phyloP scores from a whole-genome alignment of 2,797 vertebrate genomes.

The Enoplosus armatus region DNA sequence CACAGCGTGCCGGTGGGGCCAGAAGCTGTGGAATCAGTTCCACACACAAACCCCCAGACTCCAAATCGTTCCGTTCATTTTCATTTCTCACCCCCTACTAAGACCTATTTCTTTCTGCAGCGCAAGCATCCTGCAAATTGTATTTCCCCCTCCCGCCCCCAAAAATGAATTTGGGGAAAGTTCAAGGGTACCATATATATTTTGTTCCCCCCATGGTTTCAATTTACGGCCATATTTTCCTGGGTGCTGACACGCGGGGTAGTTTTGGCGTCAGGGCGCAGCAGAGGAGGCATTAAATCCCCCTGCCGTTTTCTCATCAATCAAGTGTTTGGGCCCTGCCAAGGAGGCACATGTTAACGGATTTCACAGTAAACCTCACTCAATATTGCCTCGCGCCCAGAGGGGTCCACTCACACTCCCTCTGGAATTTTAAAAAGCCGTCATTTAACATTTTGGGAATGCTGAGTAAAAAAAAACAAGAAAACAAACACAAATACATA shows the following conservation, averaged over 20 bases:
- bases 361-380: slow-evolving; percentile 62
- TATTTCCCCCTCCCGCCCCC: slow-evolving; percentile 3
- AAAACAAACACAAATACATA: background rate
- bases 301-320: slow-evolving; percentile 68
- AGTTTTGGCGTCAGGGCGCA: slow-evolving; percentile 35
- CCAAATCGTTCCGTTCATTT: slow-evolving; percentile 59
- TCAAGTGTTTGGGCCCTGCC: slow-evolving; percentile 72
- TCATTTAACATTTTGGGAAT: background rate
- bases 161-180: slow-evolving; percentile 71
- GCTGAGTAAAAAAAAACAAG: background rate
- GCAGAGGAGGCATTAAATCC: slow-evolving; percentile 66
- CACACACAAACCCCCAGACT: slow-evolving; percentile 49
- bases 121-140: slow-evolving; percentile 72
- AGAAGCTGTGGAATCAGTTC: slow-evolving; percentile 53
- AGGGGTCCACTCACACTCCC: slow-evolving; percentile 24
- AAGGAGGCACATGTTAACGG: slow-evolving; percentile 55
- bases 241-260: slow-evolving; percentile 42
- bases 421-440: slow-evolving; percentile 14
- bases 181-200: slow-evolving; percentile 61
- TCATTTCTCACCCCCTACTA: slow-evolving; percentile 53
- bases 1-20: slow-evolving; percentile 13
- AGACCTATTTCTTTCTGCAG: slow-evolving; percentile 72
- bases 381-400: slow-evolving; percentile 38
- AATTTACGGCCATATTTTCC: slow-evolving; percentile 67
- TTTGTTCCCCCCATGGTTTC: slow-evolving; percentile 56